Base-by-base conservation (phyloP, 2,888 invertebrate genomes). In the Drosophila falleni region DNA sequence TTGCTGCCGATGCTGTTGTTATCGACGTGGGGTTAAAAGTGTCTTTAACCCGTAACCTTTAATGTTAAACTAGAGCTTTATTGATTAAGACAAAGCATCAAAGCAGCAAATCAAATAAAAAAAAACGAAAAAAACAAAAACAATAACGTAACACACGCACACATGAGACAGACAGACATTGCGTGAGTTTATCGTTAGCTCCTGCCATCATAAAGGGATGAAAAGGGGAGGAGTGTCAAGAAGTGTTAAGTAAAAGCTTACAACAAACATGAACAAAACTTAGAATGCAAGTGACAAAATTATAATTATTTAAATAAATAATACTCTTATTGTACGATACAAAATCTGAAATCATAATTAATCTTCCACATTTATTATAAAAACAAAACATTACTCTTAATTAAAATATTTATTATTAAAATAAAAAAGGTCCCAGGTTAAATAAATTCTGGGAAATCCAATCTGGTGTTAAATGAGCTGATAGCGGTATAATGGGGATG, bases 31-130 rank as follows among this genome's bases (percentile, higher is more conserved):
- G 79, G 66, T 69, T 77, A 74, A 81, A 61, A 56, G 64, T 31
- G 61, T 50, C 55, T 71, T 81, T 81, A 75, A 61, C 75, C 78
- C 63, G 51, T 68, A 65, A 60, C 67, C 71, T 71, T 64, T 62
- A 59, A 54, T 62, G 63, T 46, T 61, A 41, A 68, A 55, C 68
- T 74, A 56, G 55, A 44, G 46, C 60, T 29, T 68, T 84, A 84
- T 84, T 82, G 83, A 85, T 84, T 84, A 74, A 77, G 80, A 72
- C 74, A 77, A 23, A 33, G 9, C 33, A 23, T 23, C 8, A 37
- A 56, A 35, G n/a, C 33, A 44, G n/a, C 8, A 33, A 19, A 44
- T 29, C 6, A 29, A 29, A 29, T 29, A 29, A 8, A 3, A 8
- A 3, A 8, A 8, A 29, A 29, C 8, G 29, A 29, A 29, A 19